phyloP scores from a whole-genome alignment of 2,113 vertebrate species.

The Lates calcarifer region DNA sequence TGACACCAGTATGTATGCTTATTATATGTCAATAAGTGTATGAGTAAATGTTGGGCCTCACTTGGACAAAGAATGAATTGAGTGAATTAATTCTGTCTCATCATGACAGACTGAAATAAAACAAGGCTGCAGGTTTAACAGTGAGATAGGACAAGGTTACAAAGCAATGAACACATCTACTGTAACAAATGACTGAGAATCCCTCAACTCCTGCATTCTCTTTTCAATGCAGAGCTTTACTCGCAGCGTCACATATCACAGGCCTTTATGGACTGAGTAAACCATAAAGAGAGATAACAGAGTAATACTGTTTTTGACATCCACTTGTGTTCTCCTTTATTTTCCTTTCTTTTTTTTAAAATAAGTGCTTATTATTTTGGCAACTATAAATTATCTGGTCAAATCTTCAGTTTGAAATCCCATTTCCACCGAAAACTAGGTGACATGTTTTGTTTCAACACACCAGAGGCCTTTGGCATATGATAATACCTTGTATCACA shows the following conservation, averaged over 20 bases:
- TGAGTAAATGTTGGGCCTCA: slow-evolving; percentile 1
- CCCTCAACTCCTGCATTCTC: slow-evolving; percentile 3
- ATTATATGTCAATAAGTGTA: slow-evolving; percentile 4
- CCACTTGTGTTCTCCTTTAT: slow-evolving; percentile 25
- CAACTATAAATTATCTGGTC: slow-evolving; percentile 65
- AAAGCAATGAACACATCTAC: slow-evolving; percentile 13
- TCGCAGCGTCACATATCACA: neutral
- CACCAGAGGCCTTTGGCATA: slow-evolving; percentile 63
- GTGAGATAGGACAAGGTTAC: neutral
- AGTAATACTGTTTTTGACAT: slow-evolving; percentile 50
- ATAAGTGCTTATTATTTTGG: slow-evolving; percentile 71
- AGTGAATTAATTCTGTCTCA: no score
- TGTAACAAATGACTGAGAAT: slow-evolving; percentile 3
- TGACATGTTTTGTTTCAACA: slow-evolving; percentile 60
- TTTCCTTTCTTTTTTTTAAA: slow-evolving; percentile 8
- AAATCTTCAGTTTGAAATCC: slow-evolving; percentile 48
- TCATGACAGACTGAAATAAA: slow-evolving; percentile 1
- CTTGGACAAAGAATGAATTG: slow-evolving; percentile 20
- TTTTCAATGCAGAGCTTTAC: neutral
- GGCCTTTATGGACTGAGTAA: neutral
- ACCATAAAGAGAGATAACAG: slow-evolving; percentile 10
- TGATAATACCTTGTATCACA: slow-evolving; percentile 52
- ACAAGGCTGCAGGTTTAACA: slow-evolving; percentile 10
- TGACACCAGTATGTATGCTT: slow-evolving; percentile 10
- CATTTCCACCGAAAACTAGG: slow-evolving; percentile 48